Evolutionary conservation across 2,113 vertebrate genomes (phyloP).

Genomic region (Elaphurus davidianus): DNA sequence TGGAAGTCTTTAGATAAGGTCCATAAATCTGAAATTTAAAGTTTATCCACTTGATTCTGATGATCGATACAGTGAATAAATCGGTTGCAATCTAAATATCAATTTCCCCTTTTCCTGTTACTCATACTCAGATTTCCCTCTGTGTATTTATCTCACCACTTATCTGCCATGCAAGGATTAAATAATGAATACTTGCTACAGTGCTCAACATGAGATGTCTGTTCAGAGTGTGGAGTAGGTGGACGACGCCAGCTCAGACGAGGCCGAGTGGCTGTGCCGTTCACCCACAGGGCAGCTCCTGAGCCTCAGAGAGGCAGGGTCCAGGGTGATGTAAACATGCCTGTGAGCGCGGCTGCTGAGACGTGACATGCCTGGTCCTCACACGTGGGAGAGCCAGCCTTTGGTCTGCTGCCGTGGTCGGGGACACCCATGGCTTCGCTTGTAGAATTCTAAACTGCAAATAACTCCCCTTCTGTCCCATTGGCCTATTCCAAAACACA

Average conservation of each 20-base stretch:
- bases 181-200: background rate
- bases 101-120: background rate
- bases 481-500: background rate
- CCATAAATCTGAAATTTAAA: background rate
- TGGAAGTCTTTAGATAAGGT: background rate
- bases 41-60: background rate
- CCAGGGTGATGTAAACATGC: background rate
- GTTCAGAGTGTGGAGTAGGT: background rate
- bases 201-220: background rate
- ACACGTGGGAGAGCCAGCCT: background rate
- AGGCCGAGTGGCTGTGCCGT: accelerated
- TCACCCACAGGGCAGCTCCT: background rate
- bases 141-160: background rate
- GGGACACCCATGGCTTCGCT: background rate
- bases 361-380: background rate
- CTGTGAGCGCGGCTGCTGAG: background rate
- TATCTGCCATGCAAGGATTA: background rate
- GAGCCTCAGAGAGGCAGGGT: background rate
- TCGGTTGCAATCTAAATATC: background rate
- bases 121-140: background rate
- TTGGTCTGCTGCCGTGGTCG: background rate
- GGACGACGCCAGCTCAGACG: background rate
- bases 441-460: background rate
- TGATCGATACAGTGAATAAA: background rate
- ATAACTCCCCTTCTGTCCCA: background rate